A percentile compares a stretch with the other conserved stretches of the same genome.
Evolutionary conservation across 2,797 vertebrate genomes (phyloP).

Genomic region (Hippopotamyrus pictus): DNA sequence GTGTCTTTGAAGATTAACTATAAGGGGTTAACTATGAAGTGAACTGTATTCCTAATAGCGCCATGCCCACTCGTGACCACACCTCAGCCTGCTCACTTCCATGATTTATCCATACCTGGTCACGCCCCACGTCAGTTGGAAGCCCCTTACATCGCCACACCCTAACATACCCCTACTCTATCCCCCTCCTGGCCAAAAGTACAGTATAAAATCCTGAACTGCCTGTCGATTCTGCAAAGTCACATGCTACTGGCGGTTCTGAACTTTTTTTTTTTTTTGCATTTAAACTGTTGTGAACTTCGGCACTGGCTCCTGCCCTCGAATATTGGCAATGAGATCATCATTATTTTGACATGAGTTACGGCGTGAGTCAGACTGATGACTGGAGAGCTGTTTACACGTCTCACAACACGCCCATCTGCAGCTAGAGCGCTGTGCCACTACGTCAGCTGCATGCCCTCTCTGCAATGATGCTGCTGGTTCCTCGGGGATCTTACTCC

Average conservation of each 20-base stretch:
- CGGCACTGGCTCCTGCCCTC: background rate
- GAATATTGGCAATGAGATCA: background rate
- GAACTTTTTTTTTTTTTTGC: background rate
- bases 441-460: background rate
- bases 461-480: too few relatives aligned
- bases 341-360: slow-evolving; percentile 7
- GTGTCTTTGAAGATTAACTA: background rate
- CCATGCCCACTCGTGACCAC: background rate
- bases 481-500: background rate
- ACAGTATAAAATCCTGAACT: background rate
- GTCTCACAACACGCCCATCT: background rate
- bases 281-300: background rate
- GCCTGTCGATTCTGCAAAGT: background rate
- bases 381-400: background rate
- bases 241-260: background rate
- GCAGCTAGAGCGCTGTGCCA: background rate
- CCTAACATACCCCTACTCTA: background rate
- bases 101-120: background rate
- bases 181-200: background rate
- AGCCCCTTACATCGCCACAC: background rate
- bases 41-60: background rate
- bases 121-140: background rate
- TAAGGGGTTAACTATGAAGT: background rate
- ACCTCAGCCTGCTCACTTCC: background rate
- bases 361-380: background rate